Base-by-base conservation (phyloP, 2,113 vertebrate species). In the Dromas ardeola region DNA sequence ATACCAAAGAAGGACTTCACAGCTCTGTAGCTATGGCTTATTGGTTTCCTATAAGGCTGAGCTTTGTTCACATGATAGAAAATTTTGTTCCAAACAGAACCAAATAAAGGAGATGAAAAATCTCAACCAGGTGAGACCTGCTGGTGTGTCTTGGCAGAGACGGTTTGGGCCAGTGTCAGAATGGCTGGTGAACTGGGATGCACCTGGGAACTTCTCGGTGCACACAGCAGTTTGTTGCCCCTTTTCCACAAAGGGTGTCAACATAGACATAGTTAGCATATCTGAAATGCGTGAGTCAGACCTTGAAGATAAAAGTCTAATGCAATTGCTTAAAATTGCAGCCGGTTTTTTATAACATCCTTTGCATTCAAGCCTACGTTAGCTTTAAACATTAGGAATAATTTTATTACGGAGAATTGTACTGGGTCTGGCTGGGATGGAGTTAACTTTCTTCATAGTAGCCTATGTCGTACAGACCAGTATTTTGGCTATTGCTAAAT, bases 251-350 rank as follows among this genome's bases (percentile, higher is more conserved):
- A 70, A 58, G 58, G 30, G 15, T 47, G 27, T 38, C 55, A 61
- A 19, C 30, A 32, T 40, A 34, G 45, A 77, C 45, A 32, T 40
- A 22, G 8, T 65, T 56, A 32, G 38, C 26, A 1, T 26, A 43
- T 30, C 47, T 82, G 52, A 56, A 74, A 50, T 49, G 29, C 2
- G 4, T 34, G 63, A 91, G 67, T 86, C 83, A 96, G 42, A 40
- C 30, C 45, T 50, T 86, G 87, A 91, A 86, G 72, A 77, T 82
- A 86, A 96, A 91, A 53, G 52, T 77, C 58, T 94, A 55, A 82
- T 56, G 56, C 53, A 61, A 81, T 52, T 77, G 69, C 80, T 74
- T 80, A 72, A 80, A 82, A 87, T 47, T 69, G 43, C 71, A 93
- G 58, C 63, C 78, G 23, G 36, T 83, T 91, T 17, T 80, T 93